Base-by-base conservation (phyloP, 2,113 vertebrate species). In the Calyptomena viridis region DNA sequence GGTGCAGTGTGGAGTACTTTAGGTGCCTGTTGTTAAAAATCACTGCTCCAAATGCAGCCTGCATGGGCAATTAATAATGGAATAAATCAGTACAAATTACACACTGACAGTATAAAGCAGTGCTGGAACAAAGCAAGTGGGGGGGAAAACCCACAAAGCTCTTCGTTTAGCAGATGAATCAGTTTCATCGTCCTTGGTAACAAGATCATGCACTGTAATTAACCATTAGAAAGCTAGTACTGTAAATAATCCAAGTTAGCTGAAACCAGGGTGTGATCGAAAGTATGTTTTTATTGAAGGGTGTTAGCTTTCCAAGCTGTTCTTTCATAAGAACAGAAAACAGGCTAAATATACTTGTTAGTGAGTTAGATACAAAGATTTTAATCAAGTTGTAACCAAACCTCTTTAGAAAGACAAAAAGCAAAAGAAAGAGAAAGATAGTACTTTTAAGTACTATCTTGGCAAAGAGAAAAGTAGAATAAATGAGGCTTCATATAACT, bases 171-270 rank as follows among this genome's bases (percentile, higher is more conserved):
- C 64, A 75, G 88, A 71, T 17, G 6, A 94, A 96, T 84, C 35
- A 11, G 90, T 93, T 89, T 97, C 92, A 87, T 95, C 55, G 68
- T 93, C 40, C 81, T 72, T 75, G 80, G 77, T 94, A 93, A 96
- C 47, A 84, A 86, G 73, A 96, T 88, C 73, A 62, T 77, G 91
- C 44, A 60, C 25, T 96, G 67, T 56, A 96, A 58, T 96, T 77
- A 95, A 92, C 92, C 44, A 50, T 63, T 87, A 87, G 84, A 75
- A 89, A 92, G 53, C 60, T 72, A 73, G 30, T 44, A 58, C 53
- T 71, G 50, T 90, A 95, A 94, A 89, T 91, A 71, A 90, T 86
- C 53, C 80, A 94, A 59, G 27, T 77, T 94, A 95, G 63, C 89
- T 96, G 69, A 97, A 96, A 94, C 46, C 44, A 86, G 52, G 35